phyloP scores from a whole-genome alignment of 2,888 invertebrate genomes.

The Agrochola circellaris region DNA sequence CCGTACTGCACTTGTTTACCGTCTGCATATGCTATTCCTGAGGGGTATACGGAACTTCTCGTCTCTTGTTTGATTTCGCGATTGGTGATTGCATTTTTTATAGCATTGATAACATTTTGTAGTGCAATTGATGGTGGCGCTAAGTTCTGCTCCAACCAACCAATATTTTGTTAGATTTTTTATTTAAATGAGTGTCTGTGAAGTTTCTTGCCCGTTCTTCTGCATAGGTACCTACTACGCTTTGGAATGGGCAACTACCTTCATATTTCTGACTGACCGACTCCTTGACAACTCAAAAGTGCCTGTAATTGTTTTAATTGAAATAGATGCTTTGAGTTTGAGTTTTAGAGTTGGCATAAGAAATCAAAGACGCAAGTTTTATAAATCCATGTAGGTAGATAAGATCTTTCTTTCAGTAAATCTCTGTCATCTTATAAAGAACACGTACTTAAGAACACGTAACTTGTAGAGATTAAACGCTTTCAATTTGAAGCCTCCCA shows the following conservation, averaged over 20 bases:
- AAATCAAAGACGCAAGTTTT: background rate
- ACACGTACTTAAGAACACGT: constrained; percentile 50
- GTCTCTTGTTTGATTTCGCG: constrained; percentile 28
- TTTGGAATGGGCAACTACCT: no score
- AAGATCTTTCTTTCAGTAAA: constrained; percentile 18
- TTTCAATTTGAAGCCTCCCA: constrained; percentile 37
- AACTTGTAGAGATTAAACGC: constrained; percentile 37
- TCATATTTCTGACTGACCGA: no score
- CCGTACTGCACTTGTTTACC: constrained; percentile 50
- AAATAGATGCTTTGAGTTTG: no score
- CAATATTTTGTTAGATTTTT: no score
- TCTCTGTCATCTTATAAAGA: constrained; percentile 37
- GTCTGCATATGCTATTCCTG: constrained; percentile 8
- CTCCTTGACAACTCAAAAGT: no score
- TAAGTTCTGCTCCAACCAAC: background rate
- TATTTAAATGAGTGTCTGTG: no score
- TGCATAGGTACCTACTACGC: no score
- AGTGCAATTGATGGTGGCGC: background rate
- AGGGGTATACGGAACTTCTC: constrained; percentile 7
- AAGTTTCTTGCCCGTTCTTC: no score
- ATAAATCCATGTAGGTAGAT: background rate
- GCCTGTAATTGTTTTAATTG: no score
- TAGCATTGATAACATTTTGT: background rate
- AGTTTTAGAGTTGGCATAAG: background rate
- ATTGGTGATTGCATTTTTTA: constrained; percentile 30